Evolutionary conservation across 2,797 vertebrate genomes (phyloP), one percentile per base, ranked within the genome.

Genomic region (Diplodus puntazzo): DNA sequence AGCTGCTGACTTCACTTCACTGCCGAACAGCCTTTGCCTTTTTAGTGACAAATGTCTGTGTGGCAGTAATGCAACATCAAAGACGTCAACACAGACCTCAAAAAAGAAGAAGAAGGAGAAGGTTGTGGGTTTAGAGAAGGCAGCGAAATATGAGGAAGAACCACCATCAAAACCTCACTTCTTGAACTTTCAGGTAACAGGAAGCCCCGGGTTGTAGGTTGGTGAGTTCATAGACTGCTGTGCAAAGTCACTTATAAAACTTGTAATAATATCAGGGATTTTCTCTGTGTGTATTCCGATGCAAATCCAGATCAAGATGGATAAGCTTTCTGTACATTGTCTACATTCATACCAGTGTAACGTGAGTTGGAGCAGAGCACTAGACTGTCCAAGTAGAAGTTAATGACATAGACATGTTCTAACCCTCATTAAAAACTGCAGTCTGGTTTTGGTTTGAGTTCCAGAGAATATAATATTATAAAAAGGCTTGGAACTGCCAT

Each of bases 381-480:
- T 42, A 42, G 34, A 23, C 8, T 39, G 20, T 54, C 42, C 65
- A 52, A 57, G 52, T 30, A 20, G 16, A 27, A 48, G 25, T 13
- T n/a, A 52, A 27, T 53, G 5, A 17, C 4, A 20, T 45, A 10
- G 42, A 54, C 5, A 39, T 54, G 8, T 39, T 64, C 20, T n/a
- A 42, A 49, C 63, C 48, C 25, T 59, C 43, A 52, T 67, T 50
- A 21, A 14, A 54, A n/a, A 50, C 3, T 4, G 25, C 11, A 55
- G 52, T 23, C 30, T 43, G 78, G 52, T 66, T 71, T 72, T 7
- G 34, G 55, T 66, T 70, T 69, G n/a, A 64, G 8, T 65, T 78
- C 43, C 49, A 21, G 27, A 42, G 59, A 65, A 69, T 43, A 54
- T 0, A 25, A 50, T 18, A 48, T 11, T 25, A 46, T 53, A 62